Percentiles rank a stretch among this genome's conserved stretches.
phyloP scores from a whole-genome alignment of 2,797 vertebrate genomes.

The Hippopotamyrus pictus region DNA sequence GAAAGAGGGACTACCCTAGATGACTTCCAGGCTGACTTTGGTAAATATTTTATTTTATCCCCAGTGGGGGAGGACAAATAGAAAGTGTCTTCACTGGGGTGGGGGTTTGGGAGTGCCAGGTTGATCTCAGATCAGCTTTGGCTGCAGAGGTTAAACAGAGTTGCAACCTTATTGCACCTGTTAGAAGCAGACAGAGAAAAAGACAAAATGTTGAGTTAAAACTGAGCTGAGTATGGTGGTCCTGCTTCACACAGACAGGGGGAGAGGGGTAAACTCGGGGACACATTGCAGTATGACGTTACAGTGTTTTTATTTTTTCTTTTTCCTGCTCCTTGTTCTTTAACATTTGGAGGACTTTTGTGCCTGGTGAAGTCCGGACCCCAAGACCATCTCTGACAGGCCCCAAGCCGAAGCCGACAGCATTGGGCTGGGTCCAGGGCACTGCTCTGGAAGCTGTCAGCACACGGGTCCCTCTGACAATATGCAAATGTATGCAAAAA shows the following conservation, averaged over 20 bases:
- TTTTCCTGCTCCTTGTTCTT: conserved; percentile 27
- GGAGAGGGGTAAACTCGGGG: conserved; percentile 7
- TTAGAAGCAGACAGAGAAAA: not conserved
- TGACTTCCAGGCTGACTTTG: conserved; percentile 56
- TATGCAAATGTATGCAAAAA: conserved; percentile 98
- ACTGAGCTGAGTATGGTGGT: too few species aligned
- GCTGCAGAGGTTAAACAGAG: not conserved
- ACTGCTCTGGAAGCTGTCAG: conserved; percentile 87
- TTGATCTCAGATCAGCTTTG: not conserved
- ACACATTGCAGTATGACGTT: not conserved
- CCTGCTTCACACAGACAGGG: not conserved
- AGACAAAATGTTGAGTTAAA: not conserved
- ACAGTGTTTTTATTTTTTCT: not conserved
- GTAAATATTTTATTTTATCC: conserved; percentile 59
- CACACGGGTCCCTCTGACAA: conserved; percentile 77
- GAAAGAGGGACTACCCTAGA: conserved; percentile 35
- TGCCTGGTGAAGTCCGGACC: conserved; percentile 53
- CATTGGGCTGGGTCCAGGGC: conserved; percentile 83
- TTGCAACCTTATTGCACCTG: not conserved
- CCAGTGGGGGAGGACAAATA: conserved; percentile 55
- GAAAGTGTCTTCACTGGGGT: conserved; percentile 43
- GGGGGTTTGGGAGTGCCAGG: not conserved
- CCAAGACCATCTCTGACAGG: conserved; percentile 66
- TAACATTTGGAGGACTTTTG: conserved; percentile 53
- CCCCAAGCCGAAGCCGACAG: conserved; percentile 77